A percentile compares a stretch with the other conserved stretches of the same genome.
Conservation (phyloP, 2,113 vertebrate species). For the Calidris pygmaea region DNA sequence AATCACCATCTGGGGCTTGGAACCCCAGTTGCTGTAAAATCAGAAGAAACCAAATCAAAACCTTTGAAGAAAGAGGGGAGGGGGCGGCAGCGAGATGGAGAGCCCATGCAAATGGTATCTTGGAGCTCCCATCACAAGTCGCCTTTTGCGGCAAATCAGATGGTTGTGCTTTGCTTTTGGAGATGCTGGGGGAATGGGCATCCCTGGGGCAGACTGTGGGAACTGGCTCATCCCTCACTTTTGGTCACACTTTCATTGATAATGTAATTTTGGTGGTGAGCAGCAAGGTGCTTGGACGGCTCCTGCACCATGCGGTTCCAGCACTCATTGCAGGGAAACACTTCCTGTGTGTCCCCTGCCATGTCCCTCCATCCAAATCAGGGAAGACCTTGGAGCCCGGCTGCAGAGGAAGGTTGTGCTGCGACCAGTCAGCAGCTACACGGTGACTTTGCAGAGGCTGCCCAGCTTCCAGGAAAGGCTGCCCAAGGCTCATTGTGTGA, state of each 20-base stretch:
- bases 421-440: not conserved
- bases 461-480: not conserved
- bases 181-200: not conserved
- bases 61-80: not conserved
- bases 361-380: not conserved
- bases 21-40: not conserved
- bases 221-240: not conserved
- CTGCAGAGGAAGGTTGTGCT: not conserved
- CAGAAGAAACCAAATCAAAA: not conserved
- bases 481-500: not conserved
- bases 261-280: not conserved
- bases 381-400: not conserved
- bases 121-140: not conserved
- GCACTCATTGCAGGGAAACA: not conserved
- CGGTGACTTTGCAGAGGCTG: no score
- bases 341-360: not conserved
- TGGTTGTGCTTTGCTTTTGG: not conserved
- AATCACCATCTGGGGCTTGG: not conserved
- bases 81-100: fast-evolving
- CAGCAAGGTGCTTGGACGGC: not conserved
- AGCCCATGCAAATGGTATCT: not conserved
- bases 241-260: not conserved
- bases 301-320: not conserved
- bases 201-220: not conserved
- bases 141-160: not conserved